A percentile compares a stretch with the other conserved stretches of the same genome.
Conservation (phyloP, 2,797 vertebrate genomes). For the Micropoecilia bifurca region DNA sequence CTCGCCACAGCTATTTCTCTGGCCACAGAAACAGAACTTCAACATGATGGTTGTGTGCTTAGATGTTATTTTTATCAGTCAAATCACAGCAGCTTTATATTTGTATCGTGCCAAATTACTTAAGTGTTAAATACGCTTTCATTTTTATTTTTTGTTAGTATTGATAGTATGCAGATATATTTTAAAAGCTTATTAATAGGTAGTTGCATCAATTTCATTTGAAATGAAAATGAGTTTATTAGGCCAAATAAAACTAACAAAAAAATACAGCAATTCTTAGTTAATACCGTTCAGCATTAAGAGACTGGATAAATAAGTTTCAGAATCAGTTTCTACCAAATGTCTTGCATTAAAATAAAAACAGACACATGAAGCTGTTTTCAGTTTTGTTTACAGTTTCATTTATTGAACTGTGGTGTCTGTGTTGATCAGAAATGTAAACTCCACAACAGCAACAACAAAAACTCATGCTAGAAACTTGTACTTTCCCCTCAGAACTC, state of each 20-base stretch:
- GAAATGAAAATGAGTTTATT: too few species aligned
- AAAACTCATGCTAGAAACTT: background rate
- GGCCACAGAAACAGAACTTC: too few species aligned
- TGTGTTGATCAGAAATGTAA: background rate
- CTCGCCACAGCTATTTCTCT: too few species aligned
- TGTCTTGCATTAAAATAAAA: background rate
- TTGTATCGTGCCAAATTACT: too few species aligned
- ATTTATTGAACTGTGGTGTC: background rate
- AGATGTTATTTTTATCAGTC: too few species aligned
- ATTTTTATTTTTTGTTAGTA: too few species aligned
- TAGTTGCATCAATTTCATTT: too few species aligned
- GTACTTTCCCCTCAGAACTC: constrained; percentile 68
- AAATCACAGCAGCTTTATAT: too few species aligned
- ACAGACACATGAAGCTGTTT: background rate
- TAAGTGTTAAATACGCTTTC: too few species aligned
- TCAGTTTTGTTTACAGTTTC: background rate
- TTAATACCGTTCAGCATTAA: background rate
- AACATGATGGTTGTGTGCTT: too few species aligned
- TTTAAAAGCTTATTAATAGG: too few species aligned
- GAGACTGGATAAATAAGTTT: background rate
- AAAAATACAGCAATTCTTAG: background rate
- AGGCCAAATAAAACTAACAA: background rate
- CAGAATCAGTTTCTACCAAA: background rate
- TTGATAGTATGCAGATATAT: too few species aligned
- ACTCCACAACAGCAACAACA: background rate